A percentile compares a stretch with the other conserved stretches of the same genome.
Conservation (phyloP, 1,140 invertebrate genomes). For the Centruroides sculpturatus region DNA sequence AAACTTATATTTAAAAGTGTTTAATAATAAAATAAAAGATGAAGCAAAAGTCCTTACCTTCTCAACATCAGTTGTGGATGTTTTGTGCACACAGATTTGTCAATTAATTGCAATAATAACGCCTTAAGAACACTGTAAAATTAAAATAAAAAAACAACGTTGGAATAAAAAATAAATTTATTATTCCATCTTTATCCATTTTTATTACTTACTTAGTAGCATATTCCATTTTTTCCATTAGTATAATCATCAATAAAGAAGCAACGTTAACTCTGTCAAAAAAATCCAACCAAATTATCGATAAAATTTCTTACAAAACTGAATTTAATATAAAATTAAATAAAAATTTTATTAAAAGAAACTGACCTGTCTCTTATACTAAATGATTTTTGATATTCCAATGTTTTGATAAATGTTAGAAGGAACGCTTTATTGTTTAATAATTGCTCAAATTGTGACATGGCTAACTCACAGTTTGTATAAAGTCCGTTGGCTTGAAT, state of each 20-base stretch:
- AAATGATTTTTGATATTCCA: conserved; percentile 79
- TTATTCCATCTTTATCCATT: background rate
- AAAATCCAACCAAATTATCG: too few relatives aligned
- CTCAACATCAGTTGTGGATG: conserved; percentile 87
- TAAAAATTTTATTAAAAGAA: background rate
- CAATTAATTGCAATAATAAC: conserved; percentile 69
- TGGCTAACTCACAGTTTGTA: conserved; percentile 78
- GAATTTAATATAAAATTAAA: background rate
- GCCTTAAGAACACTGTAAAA: conserved; percentile 51
- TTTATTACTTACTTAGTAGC: conserved; percentile 51
- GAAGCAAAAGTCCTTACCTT: conserved; percentile 1
- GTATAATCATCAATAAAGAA: conserved; percentile 76
- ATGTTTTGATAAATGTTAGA: conserved; percentile 78
- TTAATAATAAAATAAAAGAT: too few relatives aligned
- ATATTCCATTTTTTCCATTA: conserved; percentile 95
- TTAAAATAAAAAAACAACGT: background rate
- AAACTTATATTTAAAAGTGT: too few relatives aligned
- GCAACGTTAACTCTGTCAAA: conserved; percentile 66
- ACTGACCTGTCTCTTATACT: conserved; percentile 74
- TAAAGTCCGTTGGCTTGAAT: conserved; percentile 54
- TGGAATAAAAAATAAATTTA: background rate
- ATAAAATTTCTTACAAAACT: too few relatives aligned
- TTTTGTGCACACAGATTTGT: conserved; percentile 75
- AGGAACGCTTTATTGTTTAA: conserved; percentile 88
- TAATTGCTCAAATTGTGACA: conserved; percentile 87